A percentile compares a stretch with the other conserved stretches of the same genome.
Conservation (phyloP, 2,888 invertebrate genomes). For the Coelinius sp. region DNA sequence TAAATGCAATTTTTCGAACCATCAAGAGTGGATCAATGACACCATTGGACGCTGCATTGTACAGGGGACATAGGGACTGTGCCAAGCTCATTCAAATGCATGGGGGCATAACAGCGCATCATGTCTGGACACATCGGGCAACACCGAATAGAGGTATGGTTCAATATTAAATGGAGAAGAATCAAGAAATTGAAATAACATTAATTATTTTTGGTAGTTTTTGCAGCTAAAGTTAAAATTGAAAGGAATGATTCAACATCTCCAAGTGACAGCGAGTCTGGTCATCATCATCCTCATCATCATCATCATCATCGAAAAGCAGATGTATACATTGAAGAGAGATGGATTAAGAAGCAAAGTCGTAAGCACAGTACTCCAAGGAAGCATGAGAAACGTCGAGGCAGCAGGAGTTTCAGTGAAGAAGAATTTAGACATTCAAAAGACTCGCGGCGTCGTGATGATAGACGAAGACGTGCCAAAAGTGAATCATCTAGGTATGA, state of each 20-base stretch:
- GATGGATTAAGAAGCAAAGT: conserved; percentile 62
- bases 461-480: conserved; percentile 56
- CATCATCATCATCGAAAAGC: conserved; percentile 52
- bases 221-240: conserved; percentile 63
- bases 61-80: conserved; percentile 88
- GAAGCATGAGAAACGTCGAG: conserved; percentile 58
- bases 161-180: background rate
- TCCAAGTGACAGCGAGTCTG: conserved; percentile 55
- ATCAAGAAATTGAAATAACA: background rate
- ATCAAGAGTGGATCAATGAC: conserved; percentile 89
- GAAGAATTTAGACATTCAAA: conserved; percentile 70
- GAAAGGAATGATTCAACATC: conserved; percentile 60
- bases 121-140: conserved; percentile 55
- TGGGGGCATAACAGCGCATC: conserved; percentile 84
- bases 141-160: conserved; percentile 59
- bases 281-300: conserved; percentile 12
- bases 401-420: conserved; percentile 68
- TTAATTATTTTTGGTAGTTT: conserved; percentile 49
- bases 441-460: conserved; percentile 69
- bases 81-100: conserved; percentile 94
- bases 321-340: conserved; percentile 64
- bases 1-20: conserved; percentile 87
- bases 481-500: conserved; percentile 66
- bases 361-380: conserved; percentile 53
- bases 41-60: conserved; percentile 91